Conservation (phyloP, 2,888 invertebrate genomes). For the Cremastinae sp. region DNA sequence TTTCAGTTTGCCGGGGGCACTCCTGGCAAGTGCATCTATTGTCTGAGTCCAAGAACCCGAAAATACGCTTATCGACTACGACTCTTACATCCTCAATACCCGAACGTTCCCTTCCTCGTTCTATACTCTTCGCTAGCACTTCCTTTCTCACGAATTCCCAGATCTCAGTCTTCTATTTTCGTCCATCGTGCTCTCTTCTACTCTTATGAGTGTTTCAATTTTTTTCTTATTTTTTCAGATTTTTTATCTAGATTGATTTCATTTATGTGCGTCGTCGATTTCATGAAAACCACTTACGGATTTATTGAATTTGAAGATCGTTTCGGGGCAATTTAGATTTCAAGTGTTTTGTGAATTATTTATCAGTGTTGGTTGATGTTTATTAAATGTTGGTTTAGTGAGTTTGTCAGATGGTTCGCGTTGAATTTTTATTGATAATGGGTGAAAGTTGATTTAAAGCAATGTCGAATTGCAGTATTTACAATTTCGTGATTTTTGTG, state of each 20-base stretch:
- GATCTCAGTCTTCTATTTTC: conserved; percentile 9
- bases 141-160: neutral
- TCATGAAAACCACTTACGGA: too few species aligned
- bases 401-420: neutral
- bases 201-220: too few species aligned
- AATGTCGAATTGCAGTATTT: conserved; percentile 24
- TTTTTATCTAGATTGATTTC: too few species aligned
- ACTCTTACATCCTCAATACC: conserved; percentile 34
- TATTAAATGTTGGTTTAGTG: neutral
- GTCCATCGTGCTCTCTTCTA: neutral
- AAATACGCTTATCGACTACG: conserved; percentile 72
- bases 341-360: too few species aligned
- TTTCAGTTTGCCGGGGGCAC: conserved; percentile 76
- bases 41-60: conserved; percentile 74
- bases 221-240: too few species aligned
- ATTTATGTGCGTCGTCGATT: too few species aligned
- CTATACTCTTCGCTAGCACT: conserved; percentile 34
- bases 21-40: conserved; percentile 77
- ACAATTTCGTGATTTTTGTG: conserved; percentile 6
- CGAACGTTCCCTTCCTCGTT: conserved; percentile 53
- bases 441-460: neutral
- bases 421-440: neutral
- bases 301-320: too few species aligned
- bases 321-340: too few species aligned
- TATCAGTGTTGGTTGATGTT: too few species aligned